These are phyloP conservation scores for Perca fluviatilis DNA, from an alignment of 2,113 vertebrate genomes.

Conservation along the genomic window DNA sequence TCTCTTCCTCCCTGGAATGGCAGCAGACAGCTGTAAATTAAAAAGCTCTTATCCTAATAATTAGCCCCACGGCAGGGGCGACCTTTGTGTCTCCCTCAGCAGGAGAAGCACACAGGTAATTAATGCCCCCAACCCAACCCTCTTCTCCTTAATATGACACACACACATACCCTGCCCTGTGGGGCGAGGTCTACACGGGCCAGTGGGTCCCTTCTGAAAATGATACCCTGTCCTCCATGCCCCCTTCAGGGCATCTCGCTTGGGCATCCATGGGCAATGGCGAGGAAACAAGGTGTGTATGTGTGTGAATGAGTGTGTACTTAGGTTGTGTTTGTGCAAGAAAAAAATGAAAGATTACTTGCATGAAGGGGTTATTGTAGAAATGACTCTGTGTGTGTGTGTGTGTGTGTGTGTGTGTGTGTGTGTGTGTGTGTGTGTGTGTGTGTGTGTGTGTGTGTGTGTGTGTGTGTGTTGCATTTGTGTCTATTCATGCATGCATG, in stretches of 20 bases:
- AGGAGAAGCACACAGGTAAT: slow-evolving; percentile 81
- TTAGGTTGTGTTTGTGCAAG: slow-evolving; percentile 13
- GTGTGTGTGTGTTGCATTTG: slow-evolving; percentile 5
- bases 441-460: slow-evolving; percentile 8
- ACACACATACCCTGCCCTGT: slow-evolving; percentile 48
- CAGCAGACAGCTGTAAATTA: slow-evolving; percentile 82
- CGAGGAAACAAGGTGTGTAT: slow-evolving; percentile 53
- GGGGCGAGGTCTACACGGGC: slow-evolving; percentile 56
- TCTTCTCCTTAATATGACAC: slow-evolving; percentile 46
- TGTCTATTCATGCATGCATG: slow-evolving; percentile 28
- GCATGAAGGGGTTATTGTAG: slow-evolving; percentile 38
- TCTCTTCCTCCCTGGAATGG: slow-evolving; percentile 77
- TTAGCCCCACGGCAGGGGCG: slow-evolving; percentile 77
- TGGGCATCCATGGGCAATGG: slow-evolving; percentile 65
- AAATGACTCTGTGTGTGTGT: slow-evolving; percentile 32
- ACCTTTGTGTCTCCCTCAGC: slow-evolving; percentile 78
- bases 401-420: slow-evolving; percentile 8
- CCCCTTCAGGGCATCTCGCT: slow-evolving; percentile 63
- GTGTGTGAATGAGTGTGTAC: slow-evolving; percentile 3
- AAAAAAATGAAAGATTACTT: slow-evolving; percentile 40
- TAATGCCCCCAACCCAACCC: slow-evolving; percentile 75
- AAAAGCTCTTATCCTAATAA: slow-evolving; percentile 84
- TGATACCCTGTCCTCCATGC: slow-evolving; percentile 69
- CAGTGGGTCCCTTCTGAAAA: slow-evolving; percentile 70
- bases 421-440: slow-evolving; percentile 15